A percentile compares a stretch with the other conserved stretches of the same genome.
phyloP scores from a whole-genome alignment of 2,113 vertebrate genomes.

The Taurulus bubalis region DNA sequence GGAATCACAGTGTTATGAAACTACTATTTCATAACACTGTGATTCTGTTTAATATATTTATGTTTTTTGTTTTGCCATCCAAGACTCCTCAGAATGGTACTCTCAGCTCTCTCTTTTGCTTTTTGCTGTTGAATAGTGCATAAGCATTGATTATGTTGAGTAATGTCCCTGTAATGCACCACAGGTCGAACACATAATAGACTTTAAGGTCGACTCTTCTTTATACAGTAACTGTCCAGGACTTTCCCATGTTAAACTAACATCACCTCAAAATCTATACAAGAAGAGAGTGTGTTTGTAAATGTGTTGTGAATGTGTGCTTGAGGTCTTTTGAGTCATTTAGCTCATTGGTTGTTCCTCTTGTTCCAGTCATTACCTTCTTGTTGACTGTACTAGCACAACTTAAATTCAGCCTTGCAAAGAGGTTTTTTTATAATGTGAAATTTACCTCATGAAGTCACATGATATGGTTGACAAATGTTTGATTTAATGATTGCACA shows the following conservation, averaged over 20 bases:
- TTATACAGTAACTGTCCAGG: neutral
- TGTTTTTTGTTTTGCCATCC: neutral
- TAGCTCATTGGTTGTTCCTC: neutral
- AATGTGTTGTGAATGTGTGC: neutral
- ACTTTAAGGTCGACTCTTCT: constrained; percentile 28
- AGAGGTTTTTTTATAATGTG: neutral
- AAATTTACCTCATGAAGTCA: neutral
- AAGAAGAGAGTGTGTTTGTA: neutral
- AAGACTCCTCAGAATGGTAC: neutral
- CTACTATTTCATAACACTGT: neutral
- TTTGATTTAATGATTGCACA: neutral
- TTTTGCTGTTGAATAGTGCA: constrained; percentile 34
- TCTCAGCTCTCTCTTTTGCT: neutral
- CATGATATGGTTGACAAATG: neutral
- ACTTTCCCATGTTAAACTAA: neutral
- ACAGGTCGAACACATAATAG: constrained; percentile 32
- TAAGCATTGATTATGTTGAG: constrained; percentile 52
- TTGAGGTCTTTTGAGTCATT: constrained; percentile 3
- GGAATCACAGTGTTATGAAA: no score
- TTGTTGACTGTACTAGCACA: neutral
- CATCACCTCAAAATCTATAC: neutral
- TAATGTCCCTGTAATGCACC: constrained; percentile 13
- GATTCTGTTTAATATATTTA: neutral
- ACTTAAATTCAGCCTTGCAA: neutral
- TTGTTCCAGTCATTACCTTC: neutral